phyloP scores from a whole-genome alignment of 2,113 vertebrate species.

The Corythoichthys intestinalis region DNA sequence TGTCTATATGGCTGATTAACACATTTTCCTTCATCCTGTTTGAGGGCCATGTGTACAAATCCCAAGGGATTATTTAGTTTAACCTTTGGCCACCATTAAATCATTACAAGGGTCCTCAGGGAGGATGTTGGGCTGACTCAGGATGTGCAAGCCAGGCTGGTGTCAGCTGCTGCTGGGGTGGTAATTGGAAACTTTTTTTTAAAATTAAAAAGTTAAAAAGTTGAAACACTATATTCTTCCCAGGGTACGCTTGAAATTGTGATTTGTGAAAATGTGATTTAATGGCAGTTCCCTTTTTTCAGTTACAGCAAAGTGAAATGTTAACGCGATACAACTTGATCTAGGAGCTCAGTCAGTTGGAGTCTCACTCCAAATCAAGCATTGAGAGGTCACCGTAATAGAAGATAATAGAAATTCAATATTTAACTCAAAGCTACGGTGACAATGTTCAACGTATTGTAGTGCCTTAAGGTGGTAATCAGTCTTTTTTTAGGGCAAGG shows the following conservation, averaged over 20 bases:
- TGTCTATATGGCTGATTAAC: constrained; percentile 24
- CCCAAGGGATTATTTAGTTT: constrained; percentile 33
- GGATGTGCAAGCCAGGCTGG: constrained; percentile 47
- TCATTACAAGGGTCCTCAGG: constrained; percentile 13
- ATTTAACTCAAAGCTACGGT: background rate
- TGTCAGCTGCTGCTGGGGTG: constrained; percentile 51
- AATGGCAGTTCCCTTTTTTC: constrained; percentile 34
- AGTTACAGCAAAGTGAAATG: background rate
- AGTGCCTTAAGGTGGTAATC: background rate
- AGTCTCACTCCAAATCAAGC: background rate
- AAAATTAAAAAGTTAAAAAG: background rate
- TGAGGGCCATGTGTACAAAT: constrained; percentile 15
- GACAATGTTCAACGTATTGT: background rate
- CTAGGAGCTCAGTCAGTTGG: background rate
- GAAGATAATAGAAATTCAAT: background rate
- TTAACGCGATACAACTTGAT: constrained; percentile 4
- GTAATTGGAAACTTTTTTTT: constrained; percentile 2
- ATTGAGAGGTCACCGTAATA: background rate
- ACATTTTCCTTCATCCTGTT: constrained; percentile 22
- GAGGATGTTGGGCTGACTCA: constrained; percentile 38
- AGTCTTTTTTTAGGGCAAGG: background rate
- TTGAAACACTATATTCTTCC: background rate
- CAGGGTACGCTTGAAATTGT: background rate
- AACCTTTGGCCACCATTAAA: constrained; percentile 52
- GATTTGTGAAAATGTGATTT: constrained; percentile 1